A percentile compares a stretch with the other conserved stretches of the same genome.
Conservation (phyloP, 2,888 invertebrate genomes). For the Habrosyne pyritoides region DNA sequence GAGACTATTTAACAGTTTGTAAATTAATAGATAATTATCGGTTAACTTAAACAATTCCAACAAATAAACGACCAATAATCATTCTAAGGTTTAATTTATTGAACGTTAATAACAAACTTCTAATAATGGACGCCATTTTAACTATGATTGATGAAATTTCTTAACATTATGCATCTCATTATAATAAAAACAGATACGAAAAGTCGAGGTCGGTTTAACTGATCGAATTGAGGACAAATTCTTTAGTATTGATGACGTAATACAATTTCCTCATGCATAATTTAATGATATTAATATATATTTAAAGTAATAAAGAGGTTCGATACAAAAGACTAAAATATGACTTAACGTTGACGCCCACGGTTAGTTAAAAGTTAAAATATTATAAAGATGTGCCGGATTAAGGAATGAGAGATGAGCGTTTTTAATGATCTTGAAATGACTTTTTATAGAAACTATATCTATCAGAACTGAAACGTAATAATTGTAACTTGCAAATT, state of each 20-base stretch:
- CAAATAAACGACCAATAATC: slow-evolving; percentile 5
- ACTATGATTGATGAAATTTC: slow-evolving; percentile 49
- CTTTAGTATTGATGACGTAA: slow-evolving; percentile 34
- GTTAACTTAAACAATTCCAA: slow-evolving; percentile 37
- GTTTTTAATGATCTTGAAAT: slow-evolving; percentile 8
- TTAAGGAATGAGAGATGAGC: slow-evolving; percentile 34
- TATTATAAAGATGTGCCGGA: slow-evolving; percentile 25
- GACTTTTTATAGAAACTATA: slow-evolving; percentile 12
- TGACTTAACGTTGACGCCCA: slow-evolving; percentile 55
- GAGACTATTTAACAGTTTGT: slow-evolving; percentile 37
- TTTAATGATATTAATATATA: slow-evolving; percentile 45
- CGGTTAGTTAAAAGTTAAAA: slow-evolving; percentile 45
- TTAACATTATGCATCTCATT: slow-evolving; percentile 42
- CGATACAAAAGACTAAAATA: slow-evolving; percentile 56
- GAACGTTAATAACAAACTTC: slow-evolving; percentile 45
- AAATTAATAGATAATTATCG: slow-evolving; percentile 33
- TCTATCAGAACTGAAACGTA: too few relatives aligned
- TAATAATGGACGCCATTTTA: slow-evolving; percentile 38
- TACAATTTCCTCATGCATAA: slow-evolving; percentile 43
- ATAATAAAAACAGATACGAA: slow-evolving; percentile 38
- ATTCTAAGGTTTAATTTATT: slow-evolving; percentile 39
- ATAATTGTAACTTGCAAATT: slow-evolving; percentile 11
- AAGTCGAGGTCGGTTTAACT: slow-evolving; percentile 30
- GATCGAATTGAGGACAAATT: slow-evolving; percentile 38
- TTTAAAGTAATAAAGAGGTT: slow-evolving; percentile 54